A percentile compares a stretch with the other conserved stretches of the same genome.
Evolutionary conservation across 2,888 invertebrate species (phyloP).

Genomic region (Lydus trimaculatus): DNA sequence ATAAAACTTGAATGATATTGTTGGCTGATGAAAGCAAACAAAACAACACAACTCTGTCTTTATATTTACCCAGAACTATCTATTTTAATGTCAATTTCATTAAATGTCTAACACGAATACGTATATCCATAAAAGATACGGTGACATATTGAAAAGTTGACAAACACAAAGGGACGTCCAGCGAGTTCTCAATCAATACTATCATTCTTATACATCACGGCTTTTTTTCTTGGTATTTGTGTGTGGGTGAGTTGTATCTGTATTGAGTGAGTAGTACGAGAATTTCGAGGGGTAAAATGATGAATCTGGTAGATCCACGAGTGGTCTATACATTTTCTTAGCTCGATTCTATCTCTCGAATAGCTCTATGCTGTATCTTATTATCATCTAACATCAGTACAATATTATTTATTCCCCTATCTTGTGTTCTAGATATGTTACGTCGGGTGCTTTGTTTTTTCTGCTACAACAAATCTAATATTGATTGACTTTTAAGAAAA

Average conservation of each 20-base stretch:
- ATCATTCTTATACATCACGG: constrained; percentile 1
- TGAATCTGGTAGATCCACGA: constrained; percentile 23
- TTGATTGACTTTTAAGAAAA: background rate
- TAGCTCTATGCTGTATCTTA: background rate
- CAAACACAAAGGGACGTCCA: constrained; percentile 39
- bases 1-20: background rate
- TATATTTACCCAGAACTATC: constrained; percentile 1
- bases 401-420: background rate
- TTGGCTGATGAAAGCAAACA: background rate
- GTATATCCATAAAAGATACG: constrained; percentile 19
- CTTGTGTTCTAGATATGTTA: background rate
- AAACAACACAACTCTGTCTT: background rate
- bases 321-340: background rate
- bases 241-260: too few species aligned
- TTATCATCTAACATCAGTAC: background rate
- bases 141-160: constrained; percentile 37
- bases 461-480: too few species aligned
- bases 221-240: background rate
- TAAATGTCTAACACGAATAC: constrained; percentile 11
- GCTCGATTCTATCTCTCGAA: background rate
- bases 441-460: too few species aligned
- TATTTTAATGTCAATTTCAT: constrained; percentile 18
- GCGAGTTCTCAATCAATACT: constrained; percentile 35
- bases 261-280: constrained; percentile 14
- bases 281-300: constrained; percentile 30